Base-by-base conservation (phyloP, 2,113 vertebrate genomes). In the Megaleporinus macrocephalus region DNA sequence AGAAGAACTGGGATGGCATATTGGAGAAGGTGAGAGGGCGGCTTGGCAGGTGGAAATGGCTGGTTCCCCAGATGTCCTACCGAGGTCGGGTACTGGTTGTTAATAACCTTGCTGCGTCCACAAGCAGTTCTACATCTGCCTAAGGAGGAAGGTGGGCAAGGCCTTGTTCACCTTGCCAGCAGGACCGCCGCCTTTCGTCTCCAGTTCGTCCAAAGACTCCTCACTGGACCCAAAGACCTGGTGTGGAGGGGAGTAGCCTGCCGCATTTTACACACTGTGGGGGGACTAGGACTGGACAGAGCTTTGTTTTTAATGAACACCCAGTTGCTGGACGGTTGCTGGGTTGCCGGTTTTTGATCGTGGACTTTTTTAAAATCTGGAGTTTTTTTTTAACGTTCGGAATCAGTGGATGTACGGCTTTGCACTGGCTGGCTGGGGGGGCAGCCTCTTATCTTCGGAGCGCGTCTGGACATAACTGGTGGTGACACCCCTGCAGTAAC, bases 31-130 rank as follows among this genome's bases (percentile, higher is more conserved):
- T 75, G 12, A 53, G 36, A n/a, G 51, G 65, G 15, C 27, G 49
- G 2, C 15, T 79, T 13, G 22, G 65, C 9, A 81, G 30, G 30
- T 81, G 70, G 22, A 59, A 33, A 12, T 74, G 59, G 71, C 0
- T 49, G 16, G 9, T 74, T 6, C 59, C 68, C 4, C 59, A 73
- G 13, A 73, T 78, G 69, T 78, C 73, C 1, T 82, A 71, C 22
- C n/a, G n/a, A n/a, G n/a, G n/a, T n/a, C n/a, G n/a, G n/a, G n/a
- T n/a, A n/a, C n/a, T n/a, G n/a, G n/a, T n/a, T n/a, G n/a, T n/a
- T n/a, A n/a, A n/a, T n/a, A n/a, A n/a, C n/a, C n/a, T 73, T 20
- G 22, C 71, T 5, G 66, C 57, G 5, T 83, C 68, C 33, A 36
- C 33, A 36, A 36, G 33, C 3, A 4, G 33, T 6, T 36, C 33